Evolutionary conservation across 1,140 invertebrate genomes (phyloP), one percentile per base, ranked within the genome.

Genomic region (Ditylenchus dipsaci): DNA sequence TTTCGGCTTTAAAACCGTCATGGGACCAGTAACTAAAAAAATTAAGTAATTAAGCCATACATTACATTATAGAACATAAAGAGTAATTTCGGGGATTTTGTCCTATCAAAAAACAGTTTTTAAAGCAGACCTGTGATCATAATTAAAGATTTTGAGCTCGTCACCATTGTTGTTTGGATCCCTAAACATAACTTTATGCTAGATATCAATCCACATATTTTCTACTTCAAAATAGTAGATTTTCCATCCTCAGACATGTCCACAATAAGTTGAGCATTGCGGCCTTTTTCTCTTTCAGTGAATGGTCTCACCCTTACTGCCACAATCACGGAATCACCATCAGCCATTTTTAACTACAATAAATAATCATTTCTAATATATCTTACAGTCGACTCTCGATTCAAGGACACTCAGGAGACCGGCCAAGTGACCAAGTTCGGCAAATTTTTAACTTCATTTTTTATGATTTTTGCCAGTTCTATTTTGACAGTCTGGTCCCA

Each of bases 221-320:
- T 11, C 33, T 38, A 63, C 38, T 19, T 49, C 27, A 59, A 57
- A 15, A 45, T 64, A 38, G 49, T 58, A 1, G 58, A 70, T 43
- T 61, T 33, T 11, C 53, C 56, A 70, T 84, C 86, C 65, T 87
- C 78, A 3, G 72, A 65, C 87, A 89, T 88, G 30, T 85, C 77
- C 21, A 88, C 84, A 23, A 88, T 84, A 19, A 83, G 78, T 70
- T 87, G 85, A 11, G 87, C 85, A 71, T 86, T 84, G 45, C 87
- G 78, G 66, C 85, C 84, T 63, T 84, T 84, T 79, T 88, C 88
- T 69, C 87, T 82, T 75, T 85, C 84, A 80, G 87, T 88, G 83
- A 88, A 88, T 68, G 88, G 88, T 23, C 88, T 83, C 33, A 88
- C 86, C 71, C 88, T 76, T 1, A 88, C 87, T 3, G 88, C 87